Evolutionary conservation across 1,140 invertebrate species (phyloP), one percentile per base, ranked within the genome.

Genomic region (Archivesica marissinica): DNA sequence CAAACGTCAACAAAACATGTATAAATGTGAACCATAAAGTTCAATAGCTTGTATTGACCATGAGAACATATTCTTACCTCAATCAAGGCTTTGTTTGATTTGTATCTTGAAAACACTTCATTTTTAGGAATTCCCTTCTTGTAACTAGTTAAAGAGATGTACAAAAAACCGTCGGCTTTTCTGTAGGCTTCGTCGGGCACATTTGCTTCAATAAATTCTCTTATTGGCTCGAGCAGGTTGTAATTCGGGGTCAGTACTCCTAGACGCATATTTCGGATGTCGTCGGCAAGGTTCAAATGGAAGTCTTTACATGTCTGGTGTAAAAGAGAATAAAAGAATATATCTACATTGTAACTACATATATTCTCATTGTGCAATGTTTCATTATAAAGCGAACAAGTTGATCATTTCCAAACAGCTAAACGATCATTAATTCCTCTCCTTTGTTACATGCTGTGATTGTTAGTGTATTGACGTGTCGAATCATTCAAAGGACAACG

Each of bases 61-160:
- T n/a, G n/a, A n/a, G n/a, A n/a, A n/a, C n/a, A n/a, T n/a, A 52
- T 28, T 61, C 75, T 72, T 70, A 93, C 92, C 86, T 93, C 80
- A 52, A 92, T 89, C 2, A 93, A 81, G 54, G 92, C 88, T 35
- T 91, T 88, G 20, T 87, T 89, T 0, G 90, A 91, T 4, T 72
- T 35, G 59, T 87, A 93, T n/a, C 88, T 54, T 2, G 89, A 86
- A 0, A 91, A 79, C 13, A 92, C 56, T 41, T 89, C 87, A 86
- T 93, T 93, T 59, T 90, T 78, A 25, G 88, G 89, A 23, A 87
- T 89, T 0, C 86, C 74, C 20, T 56, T 59, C 35, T 64, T 39
- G 35, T 59, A 50, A 33, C 89, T 89, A n/a, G 92, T 93, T n/a
- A 93, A 44, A 15, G 92, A 93, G n/a, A 93, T 86, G 75, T 81